Evolutionary conservation across 2,797 vertebrate species (phyloP).

Genomic region (Tachyglossus aculeatus): DNA sequence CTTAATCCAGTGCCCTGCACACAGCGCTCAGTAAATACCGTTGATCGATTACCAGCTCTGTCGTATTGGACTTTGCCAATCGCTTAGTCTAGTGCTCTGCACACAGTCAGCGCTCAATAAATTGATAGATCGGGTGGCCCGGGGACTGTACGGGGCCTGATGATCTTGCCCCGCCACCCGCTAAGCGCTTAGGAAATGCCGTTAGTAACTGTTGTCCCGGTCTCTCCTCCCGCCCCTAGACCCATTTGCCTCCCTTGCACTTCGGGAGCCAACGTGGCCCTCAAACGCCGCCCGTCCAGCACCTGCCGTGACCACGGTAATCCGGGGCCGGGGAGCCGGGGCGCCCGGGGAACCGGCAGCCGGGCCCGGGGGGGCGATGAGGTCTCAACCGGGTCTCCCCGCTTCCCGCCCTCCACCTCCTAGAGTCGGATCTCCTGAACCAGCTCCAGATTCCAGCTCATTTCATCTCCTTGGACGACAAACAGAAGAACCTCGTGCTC

Average conservation of each 20-base stretch:
- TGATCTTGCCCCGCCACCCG: neutral
- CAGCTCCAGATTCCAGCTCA: conserved; percentile 62
- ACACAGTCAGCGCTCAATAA: too few relatives aligned
- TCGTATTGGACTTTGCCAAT: too few relatives aligned
- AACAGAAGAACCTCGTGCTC: conserved; percentile 48
- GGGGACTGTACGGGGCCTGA: too few relatives aligned
- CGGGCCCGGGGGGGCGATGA: too few relatives aligned
- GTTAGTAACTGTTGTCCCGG: too few relatives aligned
- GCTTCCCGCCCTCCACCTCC: neutral
- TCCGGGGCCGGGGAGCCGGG: neutral
- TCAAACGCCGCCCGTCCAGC: conserved; percentile 70
- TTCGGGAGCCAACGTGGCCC: conserved; percentile 77
- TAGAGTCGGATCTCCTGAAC: conserved; percentile 75
- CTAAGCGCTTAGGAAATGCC: too few relatives aligned
- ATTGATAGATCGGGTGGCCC: too few relatives aligned
- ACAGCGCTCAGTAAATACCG: too few relatives aligned
- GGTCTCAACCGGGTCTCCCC: too few relatives aligned
- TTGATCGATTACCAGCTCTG: too few relatives aligned
- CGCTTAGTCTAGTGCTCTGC: too few relatives aligned
- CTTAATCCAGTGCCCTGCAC: too few relatives aligned
- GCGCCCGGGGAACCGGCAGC: neutral
- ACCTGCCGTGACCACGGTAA: conserved; percentile 83
- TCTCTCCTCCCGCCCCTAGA: conserved; percentile 54
- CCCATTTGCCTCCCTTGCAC: conserved; percentile 88
- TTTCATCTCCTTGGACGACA: conserved; percentile 70